Evolutionary conservation across 2,113 vertebrate species (phyloP), one percentile per base, ranked within the genome.

Genomic region (Gavialis gangeticus): DNA sequence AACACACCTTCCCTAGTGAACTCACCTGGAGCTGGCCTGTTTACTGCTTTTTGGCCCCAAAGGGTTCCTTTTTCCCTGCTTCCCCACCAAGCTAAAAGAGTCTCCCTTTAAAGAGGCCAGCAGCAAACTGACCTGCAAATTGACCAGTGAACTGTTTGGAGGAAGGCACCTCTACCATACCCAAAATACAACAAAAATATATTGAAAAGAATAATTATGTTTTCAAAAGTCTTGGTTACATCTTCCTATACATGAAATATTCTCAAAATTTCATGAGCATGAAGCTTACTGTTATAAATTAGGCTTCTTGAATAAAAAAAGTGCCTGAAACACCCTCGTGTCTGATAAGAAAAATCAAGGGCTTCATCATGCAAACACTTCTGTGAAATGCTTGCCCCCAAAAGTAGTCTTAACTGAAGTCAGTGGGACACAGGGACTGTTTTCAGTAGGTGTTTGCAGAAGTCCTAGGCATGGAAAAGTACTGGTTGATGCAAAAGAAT

Each of bases 161-260:
- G 89, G 91, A 92, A 84, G 88, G 84, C 86, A 77, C 62, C 81
- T 71, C 11, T 58, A 77, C 69, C 93, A 91, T 64, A 82, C 82
- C 86, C 90, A n/a, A 79, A 91, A 69, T 84, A 5, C 66, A 81
- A 60, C 81, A 79, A 75, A 87, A 97, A 28, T 87, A 96, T 87
- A 92, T 82, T 89, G 86, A 95, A 91, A 93, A 92, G 94, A 89
- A 92, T 81, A 90, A 97, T 93, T 71, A 95, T 94, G 87, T 96
- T 85, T 46, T 46, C 46, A 22, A 73, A 93, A 93, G 80, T 95
- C 95, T 95, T 88, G 55, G 5, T 84, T 95, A 93, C 90, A 37
- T 22, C 82, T 84, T 92, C 5, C n/a, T 80, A 69, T 81, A 67
- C 27, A 18, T 93, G 84, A 82, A 77, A 87, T 75, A 15, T 79